Evolutionary conservation across 2,888 invertebrate species (phyloP).

Genomic region (Melipona bicolor): DNA sequence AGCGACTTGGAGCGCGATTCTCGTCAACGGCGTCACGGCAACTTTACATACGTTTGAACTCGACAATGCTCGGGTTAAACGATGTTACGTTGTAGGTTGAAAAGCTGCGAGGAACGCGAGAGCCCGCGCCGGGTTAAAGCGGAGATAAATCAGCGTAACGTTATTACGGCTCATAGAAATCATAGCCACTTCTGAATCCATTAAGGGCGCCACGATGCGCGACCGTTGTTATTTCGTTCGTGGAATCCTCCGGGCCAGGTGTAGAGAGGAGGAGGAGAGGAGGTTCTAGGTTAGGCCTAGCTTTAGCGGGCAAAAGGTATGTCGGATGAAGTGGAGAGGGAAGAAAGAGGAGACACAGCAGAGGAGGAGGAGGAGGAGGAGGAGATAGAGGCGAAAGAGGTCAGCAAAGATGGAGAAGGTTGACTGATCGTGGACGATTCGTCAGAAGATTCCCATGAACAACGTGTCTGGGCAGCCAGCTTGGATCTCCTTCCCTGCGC

Average conservation of each 20-base stretch:
- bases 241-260: constrained; percentile 57
- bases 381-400: constrained; percentile 16
- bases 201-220: constrained; percentile 63
- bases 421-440: constrained; percentile 72
- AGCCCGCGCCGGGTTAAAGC: constrained; percentile 73
- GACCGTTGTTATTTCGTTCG: constrained; percentile 57
- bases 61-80: constrained; percentile 80
- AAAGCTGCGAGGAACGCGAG: constrained; percentile 59
- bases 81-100: constrained; percentile 77
- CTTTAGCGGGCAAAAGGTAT: neutral
- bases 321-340: neutral
- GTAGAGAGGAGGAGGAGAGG: constrained; percentile 40
- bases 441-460: constrained; percentile 67
- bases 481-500: constrained; percentile 6
- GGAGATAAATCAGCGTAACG: constrained; percentile 79
- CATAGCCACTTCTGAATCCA: constrained; percentile 78
- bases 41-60: constrained; percentile 81
- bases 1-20: constrained; percentile 61
- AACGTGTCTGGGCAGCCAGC: constrained; percentile 6
- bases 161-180: constrained; percentile 79
- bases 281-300: neutral
- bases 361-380: neutral
- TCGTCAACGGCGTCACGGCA: constrained; percentile 77
- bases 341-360: no score
- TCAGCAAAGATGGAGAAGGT: constrained; percentile 51